Evolutionary conservation across 2,888 invertebrate species (phyloP).

Genomic region (Drosophila maculinotata): DNA sequence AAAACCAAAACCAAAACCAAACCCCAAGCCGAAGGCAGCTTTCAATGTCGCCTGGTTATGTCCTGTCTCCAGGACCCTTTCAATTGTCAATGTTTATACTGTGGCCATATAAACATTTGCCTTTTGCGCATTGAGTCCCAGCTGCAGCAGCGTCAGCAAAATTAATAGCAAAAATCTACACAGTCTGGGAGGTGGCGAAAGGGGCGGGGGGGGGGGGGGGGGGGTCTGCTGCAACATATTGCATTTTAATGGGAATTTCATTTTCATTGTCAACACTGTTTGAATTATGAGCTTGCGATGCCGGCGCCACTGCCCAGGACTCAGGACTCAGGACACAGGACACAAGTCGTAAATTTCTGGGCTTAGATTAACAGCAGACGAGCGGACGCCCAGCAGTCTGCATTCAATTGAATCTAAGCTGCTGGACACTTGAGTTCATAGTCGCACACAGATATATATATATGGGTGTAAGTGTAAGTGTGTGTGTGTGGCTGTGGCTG

Average conservation of each 20-base stretch:
- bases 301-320: slow-evolving; percentile 19
- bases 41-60: slow-evolving; percentile 18
- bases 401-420: slow-evolving; percentile 66
- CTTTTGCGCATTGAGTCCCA: slow-evolving; percentile 38
- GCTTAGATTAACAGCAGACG: slow-evolving; percentile 63
- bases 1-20: background rate
- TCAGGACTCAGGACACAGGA: slow-evolving; percentile 11
- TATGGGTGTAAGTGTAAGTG: slow-evolving; percentile 1
- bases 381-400: slow-evolving; percentile 36
- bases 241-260: slow-evolving; percentile 79
- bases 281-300: slow-evolving; percentile 69
- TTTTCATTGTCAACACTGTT: slow-evolving; percentile 77
- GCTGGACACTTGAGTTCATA: slow-evolving; percentile 21
- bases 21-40: too few species aligned
- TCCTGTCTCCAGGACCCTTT: slow-evolving; percentile 8
- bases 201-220: too few species aligned
- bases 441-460: too few species aligned
- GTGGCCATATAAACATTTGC: slow-evolving; percentile 57
- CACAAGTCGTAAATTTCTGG: slow-evolving; percentile 65
- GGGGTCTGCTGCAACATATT: slow-evolving; percentile 73
- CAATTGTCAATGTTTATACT: slow-evolving; percentile 60
- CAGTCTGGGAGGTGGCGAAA: background rate
- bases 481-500: slow-evolving; percentile 29
- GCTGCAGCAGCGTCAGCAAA: slow-evolving; percentile 2
- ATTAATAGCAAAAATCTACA: slow-evolving; percentile 26